phyloP scores from a whole-genome alignment of 2,797 vertebrate species.

The Rhodeus uyekii region DNA sequence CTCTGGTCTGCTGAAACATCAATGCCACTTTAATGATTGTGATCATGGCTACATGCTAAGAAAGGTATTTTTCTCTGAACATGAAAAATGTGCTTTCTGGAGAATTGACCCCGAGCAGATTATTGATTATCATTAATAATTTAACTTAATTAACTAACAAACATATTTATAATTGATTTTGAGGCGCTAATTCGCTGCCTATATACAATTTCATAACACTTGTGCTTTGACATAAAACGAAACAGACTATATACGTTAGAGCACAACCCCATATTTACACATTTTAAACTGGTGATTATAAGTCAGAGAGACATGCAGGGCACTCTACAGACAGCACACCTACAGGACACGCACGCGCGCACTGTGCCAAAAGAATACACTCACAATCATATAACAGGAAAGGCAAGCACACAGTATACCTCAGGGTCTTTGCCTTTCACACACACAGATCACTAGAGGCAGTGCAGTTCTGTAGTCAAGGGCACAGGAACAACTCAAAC shows the following conservation, averaged over 20 bases:
- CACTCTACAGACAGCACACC: slow-evolving; percentile 23
- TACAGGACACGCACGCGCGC: slow-evolving; percentile 31
- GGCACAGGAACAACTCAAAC: slow-evolving; percentile 73
- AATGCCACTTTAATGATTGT: too few species aligned
- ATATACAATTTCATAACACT: background rate
- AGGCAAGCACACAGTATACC: slow-evolving; percentile 32
- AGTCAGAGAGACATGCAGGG: slow-evolving; percentile 28
- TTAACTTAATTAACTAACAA: too few species aligned
- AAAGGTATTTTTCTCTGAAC: too few species aligned
- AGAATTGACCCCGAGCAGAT: too few species aligned
- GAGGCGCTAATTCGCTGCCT: too few species aligned
- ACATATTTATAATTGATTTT: too few species aligned
- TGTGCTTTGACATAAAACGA: background rate
- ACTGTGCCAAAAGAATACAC: slow-evolving; percentile 13
- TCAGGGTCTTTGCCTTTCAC: slow-evolving; percentile 31
- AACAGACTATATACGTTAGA: background rate
- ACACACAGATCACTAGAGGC: slow-evolving; percentile 44
- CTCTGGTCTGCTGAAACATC: too few species aligned
- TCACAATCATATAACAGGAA: slow-evolving; percentile 28
- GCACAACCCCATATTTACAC: background rate
- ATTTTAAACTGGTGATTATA: slow-evolving; percentile 20
- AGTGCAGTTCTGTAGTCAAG: slow-evolving; percentile 69
- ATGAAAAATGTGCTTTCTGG: too few species aligned
- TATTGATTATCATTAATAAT: too few species aligned
- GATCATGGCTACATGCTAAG: too few species aligned